Percentiles rank a stretch among this genome's conserved stretches.
Evolutionary conservation across 2,113 vertebrate species (phyloP).

Genomic region (Pandion haliaetus): DNA sequence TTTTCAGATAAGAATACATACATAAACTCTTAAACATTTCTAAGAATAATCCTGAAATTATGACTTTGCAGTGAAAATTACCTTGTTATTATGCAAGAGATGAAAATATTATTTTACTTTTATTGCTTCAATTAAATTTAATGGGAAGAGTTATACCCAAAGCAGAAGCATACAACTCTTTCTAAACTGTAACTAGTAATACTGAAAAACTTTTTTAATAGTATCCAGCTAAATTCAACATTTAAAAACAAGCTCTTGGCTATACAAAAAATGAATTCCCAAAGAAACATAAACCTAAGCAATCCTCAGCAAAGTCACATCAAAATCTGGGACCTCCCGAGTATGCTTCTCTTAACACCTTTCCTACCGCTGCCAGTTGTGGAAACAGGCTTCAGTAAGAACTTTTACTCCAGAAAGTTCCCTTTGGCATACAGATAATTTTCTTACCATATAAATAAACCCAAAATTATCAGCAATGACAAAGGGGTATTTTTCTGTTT

Average conservation of each 20-base stretch:
- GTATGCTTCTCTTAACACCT: not conserved
- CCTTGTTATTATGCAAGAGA: not conserved
- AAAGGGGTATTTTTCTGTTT: not conserved
- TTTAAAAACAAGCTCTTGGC: not conserved
- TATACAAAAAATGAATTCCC: not conserved
- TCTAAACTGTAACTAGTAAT: not conserved
- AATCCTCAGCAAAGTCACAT: not conserved
- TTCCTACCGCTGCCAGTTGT: not conserved
- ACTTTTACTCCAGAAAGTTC: not conserved
- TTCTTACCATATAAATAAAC: not conserved
- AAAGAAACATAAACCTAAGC: not conserved
- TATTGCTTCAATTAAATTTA: not conserved
- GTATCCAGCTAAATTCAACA: not conserved
- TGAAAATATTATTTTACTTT: not conserved
- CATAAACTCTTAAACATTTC: not conserved
- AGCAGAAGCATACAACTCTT: not conserved
- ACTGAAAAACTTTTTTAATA: not conserved
- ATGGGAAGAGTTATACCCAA: not conserved
- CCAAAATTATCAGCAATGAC: not conserved
- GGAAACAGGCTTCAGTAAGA: not conserved
- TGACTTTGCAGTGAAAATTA: not conserved
- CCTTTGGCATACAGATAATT: not conserved
- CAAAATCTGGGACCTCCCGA: not conserved
- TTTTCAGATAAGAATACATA: not conserved
- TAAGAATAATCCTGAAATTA: not conserved